Conservation (phyloP, 2,888 invertebrate genomes). For the Rhagium mordax region DNA sequence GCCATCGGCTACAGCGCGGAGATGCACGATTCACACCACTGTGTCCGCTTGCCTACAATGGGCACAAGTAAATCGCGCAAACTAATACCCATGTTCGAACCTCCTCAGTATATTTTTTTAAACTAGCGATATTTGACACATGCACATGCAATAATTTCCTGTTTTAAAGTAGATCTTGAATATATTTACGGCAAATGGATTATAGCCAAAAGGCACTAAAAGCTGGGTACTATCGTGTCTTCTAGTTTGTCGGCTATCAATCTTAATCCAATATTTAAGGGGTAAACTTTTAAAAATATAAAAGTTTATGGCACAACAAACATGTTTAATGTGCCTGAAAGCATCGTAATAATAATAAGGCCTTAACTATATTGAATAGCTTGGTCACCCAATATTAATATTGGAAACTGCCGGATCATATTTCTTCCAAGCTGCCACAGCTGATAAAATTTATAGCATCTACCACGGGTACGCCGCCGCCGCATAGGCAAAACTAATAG, state of each 20-base stretch:
- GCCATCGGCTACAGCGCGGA: too few relatives aligned
- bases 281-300: neutral
- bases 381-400: conserved; percentile 27
- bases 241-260: neutral
- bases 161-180: too few relatives aligned
- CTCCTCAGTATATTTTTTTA: too few relatives aligned
- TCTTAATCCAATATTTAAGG: conserved; percentile 12
- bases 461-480: neutral
- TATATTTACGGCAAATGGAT: too few relatives aligned
- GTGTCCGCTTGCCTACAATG: too few relatives aligned
- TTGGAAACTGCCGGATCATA: conserved; percentile 23
- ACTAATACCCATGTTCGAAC: too few relatives aligned
- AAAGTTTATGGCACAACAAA: conserved; percentile 23
- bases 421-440: conserved; percentile 23
- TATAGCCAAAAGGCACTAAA: neutral
- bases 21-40: too few relatives aligned
- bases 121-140: too few relatives aligned
- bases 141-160: too few relatives aligned
- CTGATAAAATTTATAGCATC: conserved; percentile 28
- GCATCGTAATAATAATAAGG: conserved; percentile 23
- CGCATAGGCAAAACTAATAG: neutral
- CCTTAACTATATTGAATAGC: conserved; percentile 22
- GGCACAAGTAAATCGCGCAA: too few relatives aligned
- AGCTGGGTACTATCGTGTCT: neutral
- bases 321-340: neutral